Conservation (phyloP, 2,888 invertebrate species). For the Charanyca ferruginea region DNA sequence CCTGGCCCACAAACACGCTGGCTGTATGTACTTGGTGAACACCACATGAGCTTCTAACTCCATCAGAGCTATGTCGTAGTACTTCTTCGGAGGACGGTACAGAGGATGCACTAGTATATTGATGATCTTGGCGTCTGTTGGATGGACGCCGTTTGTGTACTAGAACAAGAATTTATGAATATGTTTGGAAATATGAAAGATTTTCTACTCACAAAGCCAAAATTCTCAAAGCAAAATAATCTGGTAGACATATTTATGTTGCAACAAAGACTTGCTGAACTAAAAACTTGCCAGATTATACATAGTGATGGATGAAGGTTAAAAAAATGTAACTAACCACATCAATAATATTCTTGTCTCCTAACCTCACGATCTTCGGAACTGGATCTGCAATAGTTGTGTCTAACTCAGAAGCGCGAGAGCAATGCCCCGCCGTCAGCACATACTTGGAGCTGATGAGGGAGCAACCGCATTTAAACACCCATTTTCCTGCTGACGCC, state of each 20-base stretch:
- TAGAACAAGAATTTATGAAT: slow-evolving; percentile 1
- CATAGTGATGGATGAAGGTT: too few species aligned
- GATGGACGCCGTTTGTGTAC: slow-evolving; percentile 29
- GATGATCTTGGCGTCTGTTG: slow-evolving; percentile 69
- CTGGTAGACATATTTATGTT: too few species aligned
- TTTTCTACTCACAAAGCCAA: background rate
- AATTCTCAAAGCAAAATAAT: background rate
- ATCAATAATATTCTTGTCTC: slow-evolving; percentile 74
- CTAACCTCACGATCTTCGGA: slow-evolving; percentile 78
- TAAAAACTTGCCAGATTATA: too few species aligned
- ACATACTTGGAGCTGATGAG: slow-evolving; percentile 92
- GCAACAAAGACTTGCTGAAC: too few species aligned
- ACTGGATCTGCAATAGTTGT: slow-evolving; percentile 67
- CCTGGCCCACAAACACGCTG: slow-evolving; percentile 78
- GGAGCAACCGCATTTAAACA: slow-evolving; percentile 92
- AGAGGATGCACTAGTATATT: slow-evolving; percentile 74
- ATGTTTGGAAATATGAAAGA: background rate
- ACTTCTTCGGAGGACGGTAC: slow-evolving; percentile 75
- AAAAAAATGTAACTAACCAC: slow-evolving; percentile 51
- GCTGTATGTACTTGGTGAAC: slow-evolving; percentile 73
- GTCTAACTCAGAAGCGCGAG: slow-evolving; percentile 68
- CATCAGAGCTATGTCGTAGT: slow-evolving; percentile 80
- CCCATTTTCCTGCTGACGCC: slow-evolving; percentile 70
- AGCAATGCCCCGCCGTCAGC: slow-evolving; percentile 93
- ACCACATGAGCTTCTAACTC: slow-evolving; percentile 68